Evolutionary conservation across 1,140 invertebrate species (phyloP).

Genomic region (Neodiprion virginianus): DNA sequence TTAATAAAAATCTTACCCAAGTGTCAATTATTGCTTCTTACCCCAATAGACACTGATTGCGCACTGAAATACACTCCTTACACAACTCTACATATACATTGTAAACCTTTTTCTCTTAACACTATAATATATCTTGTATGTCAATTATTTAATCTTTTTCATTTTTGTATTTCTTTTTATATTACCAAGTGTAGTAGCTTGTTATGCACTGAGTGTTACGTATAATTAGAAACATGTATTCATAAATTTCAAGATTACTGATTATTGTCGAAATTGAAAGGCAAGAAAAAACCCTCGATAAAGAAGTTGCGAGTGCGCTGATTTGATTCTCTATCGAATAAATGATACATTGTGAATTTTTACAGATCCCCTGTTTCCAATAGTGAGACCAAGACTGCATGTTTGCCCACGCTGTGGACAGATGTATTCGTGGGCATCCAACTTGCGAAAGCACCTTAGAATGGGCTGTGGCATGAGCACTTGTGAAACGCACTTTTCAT

Average conservation of each 20-base stretch:
- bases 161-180: too few species aligned
- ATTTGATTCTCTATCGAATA: neutral
- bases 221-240: neutral
- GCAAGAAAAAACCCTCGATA: neutral
- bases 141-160: neutral
- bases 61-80: too few species aligned
- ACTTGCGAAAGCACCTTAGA: conserved; percentile 59
- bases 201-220: neutral
- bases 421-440: conserved; percentile 63
- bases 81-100: neutral
- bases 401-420: conserved; percentile 60
- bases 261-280: neutral
- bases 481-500: conserved; percentile 64
- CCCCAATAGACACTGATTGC: too few species aligned
- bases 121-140: neutral
- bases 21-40: too few species aligned
- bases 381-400: conserved; percentile 55
- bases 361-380: conserved; percentile 58
- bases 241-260: neutral
- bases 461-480: conserved; percentile 58
- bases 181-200: neutral
- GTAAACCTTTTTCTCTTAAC: neutral
- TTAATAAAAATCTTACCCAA: too few species aligned
- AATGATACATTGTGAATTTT: conserved; percentile 32
- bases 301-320: neutral